Conservation (phyloP, 2,888 invertebrate genomes). For the Spodoptera exigua region DNA sequence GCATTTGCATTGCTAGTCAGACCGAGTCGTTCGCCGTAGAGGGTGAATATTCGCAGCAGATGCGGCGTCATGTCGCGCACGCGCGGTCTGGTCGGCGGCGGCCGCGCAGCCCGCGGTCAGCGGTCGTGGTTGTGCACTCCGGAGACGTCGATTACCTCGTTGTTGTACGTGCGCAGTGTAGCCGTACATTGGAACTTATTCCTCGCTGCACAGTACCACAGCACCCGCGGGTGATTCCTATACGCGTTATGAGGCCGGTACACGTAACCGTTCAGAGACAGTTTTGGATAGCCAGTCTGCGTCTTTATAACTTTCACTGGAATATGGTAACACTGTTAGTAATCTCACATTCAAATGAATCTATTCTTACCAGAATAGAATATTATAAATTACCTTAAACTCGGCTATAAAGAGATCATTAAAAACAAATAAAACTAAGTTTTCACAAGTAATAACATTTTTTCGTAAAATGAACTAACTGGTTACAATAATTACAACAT, state of each 20-base stretch:
- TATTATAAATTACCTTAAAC: slow-evolving; percentile 55
- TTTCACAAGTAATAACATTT: neutral
- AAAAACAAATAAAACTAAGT: slow-evolving; percentile 33
- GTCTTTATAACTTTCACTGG: slow-evolving; percentile 79
- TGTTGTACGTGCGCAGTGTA: slow-evolving; percentile 75
- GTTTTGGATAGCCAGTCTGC: slow-evolving; percentile 81
- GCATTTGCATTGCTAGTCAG: slow-evolving; percentile 36
- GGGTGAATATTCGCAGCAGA: slow-evolving; percentile 64
- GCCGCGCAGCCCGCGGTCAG: slow-evolving; percentile 67
- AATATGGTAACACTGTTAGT: slow-evolving; percentile 61
- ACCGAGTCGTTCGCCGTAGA: slow-evolving; percentile 70
- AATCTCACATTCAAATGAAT: slow-evolving; percentile 23
- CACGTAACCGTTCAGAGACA: slow-evolving; percentile 76
- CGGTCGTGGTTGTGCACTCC: slow-evolving; percentile 78
- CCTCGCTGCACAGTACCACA: slow-evolving; percentile 84
- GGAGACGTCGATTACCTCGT: slow-evolving; percentile 74
- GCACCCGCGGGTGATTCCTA: slow-evolving; percentile 78
- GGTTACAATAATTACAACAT: neutral
- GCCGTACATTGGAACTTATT: slow-evolving; percentile 77
- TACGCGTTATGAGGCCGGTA: slow-evolving; percentile 85
- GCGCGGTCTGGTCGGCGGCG: slow-evolving; percentile 41
- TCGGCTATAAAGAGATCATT: slow-evolving; percentile 32
- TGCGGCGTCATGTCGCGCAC: slow-evolving; percentile 52
- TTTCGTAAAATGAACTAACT: slow-evolving; percentile 18
- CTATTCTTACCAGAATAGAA: slow-evolving; percentile 18